A percentile compares a stretch with the other conserved stretches of the same genome.
Evolutionary conservation across 2,888 invertebrate species (phyloP).

Genomic region (Philhelius pedissequus): DNA sequence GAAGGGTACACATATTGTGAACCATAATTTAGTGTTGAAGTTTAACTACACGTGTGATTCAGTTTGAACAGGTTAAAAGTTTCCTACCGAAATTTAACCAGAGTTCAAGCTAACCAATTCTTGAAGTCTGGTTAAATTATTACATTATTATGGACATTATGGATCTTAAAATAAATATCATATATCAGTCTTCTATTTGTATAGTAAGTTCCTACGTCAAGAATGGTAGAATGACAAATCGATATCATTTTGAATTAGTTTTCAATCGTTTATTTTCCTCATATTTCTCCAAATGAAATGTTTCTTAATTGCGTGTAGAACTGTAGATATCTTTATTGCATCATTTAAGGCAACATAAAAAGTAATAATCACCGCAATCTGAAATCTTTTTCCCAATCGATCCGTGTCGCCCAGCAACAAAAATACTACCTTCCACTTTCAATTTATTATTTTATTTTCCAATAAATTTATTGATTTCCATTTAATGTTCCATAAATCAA

Average conservation of each 20-base stretch:
- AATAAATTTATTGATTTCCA: constrained; percentile 33
- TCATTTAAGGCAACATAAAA: not conserved
- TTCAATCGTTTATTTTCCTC: not conserved
- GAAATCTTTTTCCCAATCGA: not conserved
- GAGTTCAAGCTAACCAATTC: too few relatives aligned
- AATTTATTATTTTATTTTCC: not conserved
- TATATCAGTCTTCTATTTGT: too few relatives aligned
- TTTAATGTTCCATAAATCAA: constrained; percentile 52
- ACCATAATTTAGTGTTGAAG: too few relatives aligned
- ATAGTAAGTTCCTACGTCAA: too few relatives aligned
- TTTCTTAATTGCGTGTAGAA: not conserved
- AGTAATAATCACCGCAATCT: constrained; percentile 1
- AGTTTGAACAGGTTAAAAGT: too few relatives aligned
- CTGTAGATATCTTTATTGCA: not conserved
- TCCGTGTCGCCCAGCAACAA: not conserved
- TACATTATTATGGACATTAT: too few relatives aligned
- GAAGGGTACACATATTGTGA: too few relatives aligned
- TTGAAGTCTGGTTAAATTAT: too few relatives aligned
- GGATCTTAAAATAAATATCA: too few relatives aligned
- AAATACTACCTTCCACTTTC: not conserved
- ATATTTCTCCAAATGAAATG: not conserved
- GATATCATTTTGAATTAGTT: not conserved
- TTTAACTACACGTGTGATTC: too few relatives aligned
- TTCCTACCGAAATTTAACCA: too few relatives aligned
- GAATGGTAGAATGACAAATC: too few relatives aligned